Percentiles rank a stretch among this genome's conserved stretches.
Evolutionary conservation across 2,888 invertebrate genomes (phyloP).

Genomic region (Deroplatys truncata): DNA sequence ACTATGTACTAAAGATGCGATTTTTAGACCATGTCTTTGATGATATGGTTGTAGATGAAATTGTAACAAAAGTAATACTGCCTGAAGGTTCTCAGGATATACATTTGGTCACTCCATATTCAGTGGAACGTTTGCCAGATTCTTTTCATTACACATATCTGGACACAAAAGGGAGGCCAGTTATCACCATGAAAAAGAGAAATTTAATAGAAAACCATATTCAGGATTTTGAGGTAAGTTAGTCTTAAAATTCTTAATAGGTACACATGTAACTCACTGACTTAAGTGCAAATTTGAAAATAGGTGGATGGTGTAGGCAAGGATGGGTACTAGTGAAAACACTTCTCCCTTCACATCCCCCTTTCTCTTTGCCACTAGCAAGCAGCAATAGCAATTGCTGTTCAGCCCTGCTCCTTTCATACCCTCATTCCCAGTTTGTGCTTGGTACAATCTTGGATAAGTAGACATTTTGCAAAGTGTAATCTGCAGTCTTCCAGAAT

Average conservation of each 20-base stretch:
- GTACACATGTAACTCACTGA: no score
- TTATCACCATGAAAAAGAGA: constrained; percentile 72
- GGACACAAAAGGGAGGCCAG: constrained; percentile 90
- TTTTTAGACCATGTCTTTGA: constrained; percentile 96
- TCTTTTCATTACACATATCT: constrained; percentile 86
- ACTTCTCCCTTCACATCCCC: no score
- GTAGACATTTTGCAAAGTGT: no score
- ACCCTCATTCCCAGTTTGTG: neutral
- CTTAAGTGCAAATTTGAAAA: no score
- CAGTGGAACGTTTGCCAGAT: constrained; percentile 69
- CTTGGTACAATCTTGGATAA: no score
- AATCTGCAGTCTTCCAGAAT: no score
- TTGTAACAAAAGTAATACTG: constrained; percentile 82
- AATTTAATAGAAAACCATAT: constrained; percentile 96
- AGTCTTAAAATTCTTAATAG: constrained; percentile 16
- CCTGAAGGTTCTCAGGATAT: constrained; percentile 90
- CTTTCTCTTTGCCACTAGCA: no score
- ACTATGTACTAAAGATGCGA: constrained; percentile 86
- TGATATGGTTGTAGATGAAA: constrained; percentile 91
- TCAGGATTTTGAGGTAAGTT: constrained; percentile 75
- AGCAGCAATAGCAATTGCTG: no score
- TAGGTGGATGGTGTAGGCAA: neutral
- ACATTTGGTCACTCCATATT: constrained; percentile 76
- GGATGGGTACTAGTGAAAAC: neutral
- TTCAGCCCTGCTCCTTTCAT: no score